These are phyloP conservation scores for Acanthosoma haemorrhoidale DNA, from an alignment of 2,888 invertebrate genomes.

Conservation along the genomic window DNA sequence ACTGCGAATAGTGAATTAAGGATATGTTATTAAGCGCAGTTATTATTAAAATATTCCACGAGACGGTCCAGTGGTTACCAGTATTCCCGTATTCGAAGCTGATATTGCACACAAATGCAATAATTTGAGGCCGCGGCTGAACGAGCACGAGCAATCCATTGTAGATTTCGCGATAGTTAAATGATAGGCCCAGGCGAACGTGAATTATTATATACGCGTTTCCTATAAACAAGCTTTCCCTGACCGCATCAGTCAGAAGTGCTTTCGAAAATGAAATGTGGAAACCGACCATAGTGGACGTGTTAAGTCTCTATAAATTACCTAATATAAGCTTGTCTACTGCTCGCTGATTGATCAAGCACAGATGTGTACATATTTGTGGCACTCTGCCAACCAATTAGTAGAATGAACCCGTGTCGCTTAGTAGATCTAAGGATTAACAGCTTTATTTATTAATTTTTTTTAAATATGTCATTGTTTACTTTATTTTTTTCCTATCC, in stretches of 20 bases:
- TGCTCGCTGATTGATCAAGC: neutral
- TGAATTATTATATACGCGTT: constrained; percentile 2
- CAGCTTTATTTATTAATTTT: no score
- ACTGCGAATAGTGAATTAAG: no score
- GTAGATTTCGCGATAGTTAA: neutral
- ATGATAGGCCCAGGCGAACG: neutral
- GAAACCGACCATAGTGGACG: no score
- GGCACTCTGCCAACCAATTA: no score
- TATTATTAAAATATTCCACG: no score
- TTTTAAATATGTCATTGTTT: no score
- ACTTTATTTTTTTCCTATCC: no score
- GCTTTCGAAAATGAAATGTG: neutral
- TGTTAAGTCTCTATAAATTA: neutral
- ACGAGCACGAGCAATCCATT: neutral
- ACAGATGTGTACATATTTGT: neutral
- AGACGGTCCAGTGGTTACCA: no score
- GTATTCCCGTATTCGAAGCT: neutral
- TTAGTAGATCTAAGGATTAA: no score
- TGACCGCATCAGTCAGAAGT: neutral
- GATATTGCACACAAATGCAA: neutral
- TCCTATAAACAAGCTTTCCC: neutral
- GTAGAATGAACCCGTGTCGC: no score
- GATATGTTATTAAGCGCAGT: no score
- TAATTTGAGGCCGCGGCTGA: no score
- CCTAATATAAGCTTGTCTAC: neutral